phyloP scores from a whole-genome alignment of 2,113 vertebrate species.

The Chamaea fasciata region DNA sequence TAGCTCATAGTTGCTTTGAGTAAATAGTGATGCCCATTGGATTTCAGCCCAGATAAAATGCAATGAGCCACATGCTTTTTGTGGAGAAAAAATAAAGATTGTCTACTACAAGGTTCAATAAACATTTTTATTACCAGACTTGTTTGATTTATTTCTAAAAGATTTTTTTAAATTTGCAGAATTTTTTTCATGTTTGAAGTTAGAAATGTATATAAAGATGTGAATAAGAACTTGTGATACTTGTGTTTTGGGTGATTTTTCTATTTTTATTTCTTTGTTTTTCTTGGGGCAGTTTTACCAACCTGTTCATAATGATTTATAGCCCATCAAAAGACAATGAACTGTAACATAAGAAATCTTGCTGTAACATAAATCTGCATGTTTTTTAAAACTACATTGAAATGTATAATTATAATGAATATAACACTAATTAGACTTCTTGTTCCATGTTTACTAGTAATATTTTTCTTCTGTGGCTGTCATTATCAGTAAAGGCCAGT shows the following conservation, averaged over 20 bases:
- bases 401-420: neutral
- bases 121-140: neutral
- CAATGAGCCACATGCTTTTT: neutral
- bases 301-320: neutral
- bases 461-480: neutral
- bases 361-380: neutral
- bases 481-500: neutral
- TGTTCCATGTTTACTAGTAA: neutral
- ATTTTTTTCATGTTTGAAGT: neutral
- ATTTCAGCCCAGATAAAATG: neutral
- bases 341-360: neutral
- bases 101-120: neutral
- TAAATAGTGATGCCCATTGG: neutral
- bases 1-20: neutral
- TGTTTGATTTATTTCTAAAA: neutral
- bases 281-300: neutral
- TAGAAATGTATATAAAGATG: neutral
- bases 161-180: neutral
- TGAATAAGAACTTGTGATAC: neutral
- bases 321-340: neutral
- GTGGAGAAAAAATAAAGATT: neutral
- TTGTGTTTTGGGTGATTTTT: neutral
- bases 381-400: neutral
- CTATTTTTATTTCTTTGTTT: neutral
- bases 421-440: neutral